Evolutionary conservation across 2,888 invertebrate species (phyloP).

Genomic region (Hymenopus coronatus): DNA sequence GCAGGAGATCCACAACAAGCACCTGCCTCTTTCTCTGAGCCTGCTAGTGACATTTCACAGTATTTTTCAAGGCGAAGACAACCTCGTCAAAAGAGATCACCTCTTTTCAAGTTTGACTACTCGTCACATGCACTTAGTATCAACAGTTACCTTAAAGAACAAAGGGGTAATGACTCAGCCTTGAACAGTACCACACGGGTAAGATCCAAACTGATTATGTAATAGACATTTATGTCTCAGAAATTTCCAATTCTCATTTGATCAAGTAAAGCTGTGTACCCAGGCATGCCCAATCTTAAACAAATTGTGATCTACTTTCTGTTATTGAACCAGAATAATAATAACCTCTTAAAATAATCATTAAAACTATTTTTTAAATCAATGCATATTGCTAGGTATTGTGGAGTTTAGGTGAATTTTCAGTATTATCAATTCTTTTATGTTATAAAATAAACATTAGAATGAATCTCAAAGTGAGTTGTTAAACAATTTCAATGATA

Average conservation of each 20-base stretch:
- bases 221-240: background rate
- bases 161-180: slow-evolving; percentile 33
- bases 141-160: slow-evolving; percentile 52
- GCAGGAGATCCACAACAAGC: slow-evolving; percentile 46
- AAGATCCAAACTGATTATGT: background rate
- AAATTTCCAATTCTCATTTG: background rate
- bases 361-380: no score
- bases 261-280: background rate
- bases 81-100: slow-evolving; percentile 45
- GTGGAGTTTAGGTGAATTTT: no score
- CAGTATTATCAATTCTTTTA: no score
- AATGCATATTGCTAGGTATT: no score
- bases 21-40: slow-evolving; percentile 42
- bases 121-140: slow-evolving; percentile 58
- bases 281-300: no score
- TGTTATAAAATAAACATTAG: no score
- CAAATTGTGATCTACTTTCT: no score
- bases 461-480: no score
- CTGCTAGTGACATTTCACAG: slow-evolving; percentile 54
- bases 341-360: no score
- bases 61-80: slow-evolving; percentile 47
- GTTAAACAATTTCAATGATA: no score
- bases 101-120: slow-evolving; percentile 70
- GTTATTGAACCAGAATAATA: no score
- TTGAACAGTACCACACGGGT: slow-evolving; percentile 19